These are phyloP conservation scores for Aphelenchoides avenae DNA, from an alignment of 1,140 invertebrate species.

Conservation along the genomic window DNA sequence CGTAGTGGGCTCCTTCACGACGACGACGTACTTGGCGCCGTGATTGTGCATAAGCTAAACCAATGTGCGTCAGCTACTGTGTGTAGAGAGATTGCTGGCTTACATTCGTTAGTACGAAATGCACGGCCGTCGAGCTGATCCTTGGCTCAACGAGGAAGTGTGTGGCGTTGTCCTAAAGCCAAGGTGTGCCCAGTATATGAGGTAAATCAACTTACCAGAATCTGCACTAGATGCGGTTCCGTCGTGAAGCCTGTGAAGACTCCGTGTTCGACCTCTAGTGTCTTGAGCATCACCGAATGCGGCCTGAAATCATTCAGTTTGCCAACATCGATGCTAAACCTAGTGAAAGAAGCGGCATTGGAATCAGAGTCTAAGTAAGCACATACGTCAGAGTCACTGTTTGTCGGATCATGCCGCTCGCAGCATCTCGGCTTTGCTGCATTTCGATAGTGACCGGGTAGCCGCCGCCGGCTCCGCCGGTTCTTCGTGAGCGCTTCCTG, in stretches of 20 bases:
- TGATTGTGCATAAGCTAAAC: too few species aligned
- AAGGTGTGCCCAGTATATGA: background rate
- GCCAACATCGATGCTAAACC: too few species aligned
- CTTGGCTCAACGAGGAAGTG: slow-evolving; percentile 12
- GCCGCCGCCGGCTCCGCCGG: slow-evolving; percentile 38
- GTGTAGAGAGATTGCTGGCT: too few species aligned
- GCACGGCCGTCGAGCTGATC: slow-evolving; percentile 30
- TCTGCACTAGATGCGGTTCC: slow-evolving; percentile 14
- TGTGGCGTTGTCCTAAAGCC: slow-evolving; percentile 24
- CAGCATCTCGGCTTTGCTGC: slow-evolving; percentile 22
- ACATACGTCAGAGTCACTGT: slow-evolving; percentile 34
- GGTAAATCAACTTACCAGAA: slow-evolving; percentile 21
- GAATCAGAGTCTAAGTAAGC: slow-evolving; percentile 1
- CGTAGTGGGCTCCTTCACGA: slow-evolving; percentile 18
- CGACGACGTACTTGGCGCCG: too few species aligned
- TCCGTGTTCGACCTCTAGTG: slow-evolving; percentile 39
- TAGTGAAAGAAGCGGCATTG: background rate
- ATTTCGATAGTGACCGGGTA: slow-evolving; percentile 38
- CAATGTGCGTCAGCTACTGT: too few species aligned
- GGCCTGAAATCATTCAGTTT: slow-evolving; percentile 15
- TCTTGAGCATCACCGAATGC: slow-evolving; percentile 29
- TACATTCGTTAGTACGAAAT: slow-evolving; percentile 36
- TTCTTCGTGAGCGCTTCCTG: slow-evolving; percentile 26
- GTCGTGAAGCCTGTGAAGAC: slow-evolving; percentile 37
- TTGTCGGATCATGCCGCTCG: slow-evolving; percentile 20